A percentile compares a stretch with the other conserved stretches of the same genome.
Conservation (phyloP, 2,888 invertebrate species). For the Dugesia japonica region DNA sequence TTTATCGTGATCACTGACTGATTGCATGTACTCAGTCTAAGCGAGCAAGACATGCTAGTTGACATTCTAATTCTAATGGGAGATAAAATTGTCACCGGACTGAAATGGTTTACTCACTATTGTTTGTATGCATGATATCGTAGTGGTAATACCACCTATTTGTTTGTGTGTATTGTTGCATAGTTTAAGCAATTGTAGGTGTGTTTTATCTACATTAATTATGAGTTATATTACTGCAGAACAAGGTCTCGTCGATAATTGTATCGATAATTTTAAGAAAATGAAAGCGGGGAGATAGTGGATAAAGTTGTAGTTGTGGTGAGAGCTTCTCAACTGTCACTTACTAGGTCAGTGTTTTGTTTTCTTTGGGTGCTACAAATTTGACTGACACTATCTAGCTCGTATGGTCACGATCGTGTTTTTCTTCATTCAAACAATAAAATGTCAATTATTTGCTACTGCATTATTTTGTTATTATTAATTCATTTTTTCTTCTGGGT, state of each 20-base stretch:
- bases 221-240: not conserved
- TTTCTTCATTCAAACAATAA: slow-evolving; percentile 7
- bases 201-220: not conserved
- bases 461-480: slow-evolving; percentile 2
- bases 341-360: slow-evolving; percentile 16
- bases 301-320: not conserved
- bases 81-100: not conserved
- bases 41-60: not conserved
- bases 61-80: not conserved
- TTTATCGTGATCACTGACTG: not conserved
- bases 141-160: not conserved
- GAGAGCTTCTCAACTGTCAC: slow-evolving; percentile 20
- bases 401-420: not conserved
- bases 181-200: not conserved
- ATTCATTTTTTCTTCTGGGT: not conserved
- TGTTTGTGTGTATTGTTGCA: not conserved
- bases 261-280: slow-evolving; percentile 4
- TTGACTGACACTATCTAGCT: slow-evolving; percentile 2
- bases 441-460: slow-evolving; percentile 13
- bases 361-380: slow-evolving; percentile 10
- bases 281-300: not conserved
- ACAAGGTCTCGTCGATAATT: not conserved
- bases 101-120: not conserved
- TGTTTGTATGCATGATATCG: not conserved
- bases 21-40: not conserved